These are phyloP conservation scores for Cyprinodon variegatus DNA, from an alignment of 2,113 vertebrate species.

Conservation along the genomic window DNA sequence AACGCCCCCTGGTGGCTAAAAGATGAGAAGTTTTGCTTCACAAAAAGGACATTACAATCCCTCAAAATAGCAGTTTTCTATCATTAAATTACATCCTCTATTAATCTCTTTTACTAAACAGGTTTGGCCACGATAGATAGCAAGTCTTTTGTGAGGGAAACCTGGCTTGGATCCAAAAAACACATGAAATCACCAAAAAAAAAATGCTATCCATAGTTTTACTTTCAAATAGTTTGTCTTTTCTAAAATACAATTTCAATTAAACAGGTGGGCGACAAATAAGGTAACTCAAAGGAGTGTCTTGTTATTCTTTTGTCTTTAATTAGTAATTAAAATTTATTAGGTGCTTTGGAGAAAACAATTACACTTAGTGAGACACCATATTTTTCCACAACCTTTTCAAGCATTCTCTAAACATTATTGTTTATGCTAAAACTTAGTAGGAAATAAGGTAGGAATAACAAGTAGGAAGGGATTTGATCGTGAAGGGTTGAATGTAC, in stretches of 20 bases:
- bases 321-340: neutral
- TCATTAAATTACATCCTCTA: no score
- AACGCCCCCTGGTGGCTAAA: neutral
- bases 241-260: neutral
- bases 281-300: neutral
- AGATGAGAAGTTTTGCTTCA: no score
- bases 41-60: no score
- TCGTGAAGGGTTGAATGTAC: neutral
- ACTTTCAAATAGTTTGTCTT: neutral
- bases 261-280: no score
- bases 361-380: no score
- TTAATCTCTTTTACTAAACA: no score
- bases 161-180: neutral
- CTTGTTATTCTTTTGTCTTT: neutral
- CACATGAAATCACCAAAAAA: neutral
- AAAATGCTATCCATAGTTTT: neutral
- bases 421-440: neutral
- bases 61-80: no score
- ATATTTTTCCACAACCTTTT: no score
- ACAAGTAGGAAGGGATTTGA: neutral
- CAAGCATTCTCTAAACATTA: neutral
- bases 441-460: neutral
- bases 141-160: no score
- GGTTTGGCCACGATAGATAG: no score
- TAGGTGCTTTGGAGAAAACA: no score